Percentiles rank a stretch among this genome's conserved stretches.
Conservation (phyloP, 2,888 invertebrate genomes). For the Meandrusa payeni region DNA sequence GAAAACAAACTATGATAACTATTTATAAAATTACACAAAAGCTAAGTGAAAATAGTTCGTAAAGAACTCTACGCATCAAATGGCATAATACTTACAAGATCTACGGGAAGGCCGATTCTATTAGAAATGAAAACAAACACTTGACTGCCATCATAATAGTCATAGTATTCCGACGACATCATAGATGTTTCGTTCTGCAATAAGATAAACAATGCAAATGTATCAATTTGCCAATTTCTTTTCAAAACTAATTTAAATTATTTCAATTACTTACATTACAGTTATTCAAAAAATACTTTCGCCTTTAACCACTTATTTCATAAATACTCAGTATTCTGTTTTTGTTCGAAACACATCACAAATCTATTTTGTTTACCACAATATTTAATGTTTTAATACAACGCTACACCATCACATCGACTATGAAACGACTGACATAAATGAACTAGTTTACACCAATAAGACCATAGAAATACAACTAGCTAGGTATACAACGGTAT, state of each 20-base stretch:
- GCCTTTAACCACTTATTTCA: slow-evolving; percentile 5
- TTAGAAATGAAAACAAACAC: slow-evolving; percentile 85
- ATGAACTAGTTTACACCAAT: slow-evolving; percentile 3
- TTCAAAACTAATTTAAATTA: background rate
- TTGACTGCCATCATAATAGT: slow-evolving; percentile 86
- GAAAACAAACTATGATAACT: too few relatives aligned
- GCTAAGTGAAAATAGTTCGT: too few relatives aligned
- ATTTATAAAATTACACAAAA: too few relatives aligned
- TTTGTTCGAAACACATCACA: slow-evolving; percentile 5
- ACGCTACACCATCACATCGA: slow-evolving; percentile 1
- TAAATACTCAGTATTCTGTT: slow-evolving; percentile 1
- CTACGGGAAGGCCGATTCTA: slow-evolving; percentile 86
- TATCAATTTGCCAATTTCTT: background rate
- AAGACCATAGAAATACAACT: too few relatives aligned
- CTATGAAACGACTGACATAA: slow-evolving; percentile 5
- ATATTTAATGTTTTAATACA: background rate
- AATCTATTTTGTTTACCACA: slow-evolving; percentile 4
- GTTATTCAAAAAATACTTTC: background rate
- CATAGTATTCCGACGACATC: slow-evolving; percentile 55
- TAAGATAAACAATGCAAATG: slow-evolving; percentile 3
- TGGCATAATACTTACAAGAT: slow-evolving; percentile 83
- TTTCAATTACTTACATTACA: slow-evolving; percentile 6
- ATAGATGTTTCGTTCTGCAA: slow-evolving; percentile 24
- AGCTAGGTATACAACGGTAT: too few relatives aligned
- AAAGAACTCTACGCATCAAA: background rate